Conservation (phyloP, 2,888 invertebrate genomes). For the Entomobrya proxima region DNA sequence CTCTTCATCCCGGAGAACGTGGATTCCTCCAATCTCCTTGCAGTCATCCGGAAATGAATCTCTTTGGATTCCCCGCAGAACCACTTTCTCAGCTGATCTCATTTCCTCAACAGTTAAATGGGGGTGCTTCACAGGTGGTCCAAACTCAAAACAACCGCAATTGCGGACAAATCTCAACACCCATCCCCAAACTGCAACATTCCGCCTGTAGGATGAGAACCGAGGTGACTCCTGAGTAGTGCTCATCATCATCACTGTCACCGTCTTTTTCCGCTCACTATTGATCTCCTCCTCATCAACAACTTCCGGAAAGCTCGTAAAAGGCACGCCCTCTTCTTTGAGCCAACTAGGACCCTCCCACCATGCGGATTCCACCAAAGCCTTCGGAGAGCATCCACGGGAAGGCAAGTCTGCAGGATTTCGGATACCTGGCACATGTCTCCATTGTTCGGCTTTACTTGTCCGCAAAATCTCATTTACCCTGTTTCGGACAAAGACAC, state of each 20-base stretch:
- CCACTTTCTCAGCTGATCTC: background rate
- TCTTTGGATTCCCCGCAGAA: background rate
- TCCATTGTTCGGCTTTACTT: background rate
- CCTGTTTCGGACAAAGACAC: background rate
- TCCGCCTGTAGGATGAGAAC: background rate
- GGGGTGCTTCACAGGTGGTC: background rate
- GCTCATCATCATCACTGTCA: no score
- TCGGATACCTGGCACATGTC: no score
- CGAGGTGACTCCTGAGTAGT: background rate
- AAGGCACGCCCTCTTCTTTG: background rate
- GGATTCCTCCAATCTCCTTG: no score
- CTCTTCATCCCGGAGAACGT: background rate
- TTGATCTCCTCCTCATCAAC: no score
- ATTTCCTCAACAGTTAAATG: background rate
- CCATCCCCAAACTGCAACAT: background rate
- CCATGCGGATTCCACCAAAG: background rate
- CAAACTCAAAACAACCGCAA: no score
- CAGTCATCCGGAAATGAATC: no score
- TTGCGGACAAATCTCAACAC: background rate
- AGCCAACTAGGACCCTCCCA: constrained; percentile 1
- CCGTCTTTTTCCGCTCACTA: no score
- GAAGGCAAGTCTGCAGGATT: no score
- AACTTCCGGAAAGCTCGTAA: background rate
- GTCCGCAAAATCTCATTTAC: background rate
- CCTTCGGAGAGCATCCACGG: no score